A percentile compares a stretch with the other conserved stretches of the same genome.
Conservation (phyloP, 1,140 invertebrate genomes). For the Oscheius sp. region DNA sequence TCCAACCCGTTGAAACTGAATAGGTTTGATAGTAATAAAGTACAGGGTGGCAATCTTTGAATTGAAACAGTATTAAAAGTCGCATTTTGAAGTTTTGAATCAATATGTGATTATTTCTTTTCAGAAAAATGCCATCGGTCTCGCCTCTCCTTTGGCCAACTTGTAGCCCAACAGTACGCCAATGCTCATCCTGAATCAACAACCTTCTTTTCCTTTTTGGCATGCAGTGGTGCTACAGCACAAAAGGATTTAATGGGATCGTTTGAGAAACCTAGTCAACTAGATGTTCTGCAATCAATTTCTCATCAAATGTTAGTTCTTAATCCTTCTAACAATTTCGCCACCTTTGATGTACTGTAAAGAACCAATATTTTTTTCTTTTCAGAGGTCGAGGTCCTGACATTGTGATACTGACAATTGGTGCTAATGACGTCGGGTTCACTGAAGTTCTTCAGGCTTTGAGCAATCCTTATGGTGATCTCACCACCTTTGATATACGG, state of each 20-base stretch:
- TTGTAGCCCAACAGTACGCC: neutral
- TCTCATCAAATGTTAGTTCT: neutral
- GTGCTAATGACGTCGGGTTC: slow-evolving; percentile 32
- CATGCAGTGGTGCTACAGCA: slow-evolving; percentile 1
- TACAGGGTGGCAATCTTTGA: too few relatives aligned
- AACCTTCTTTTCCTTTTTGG: slow-evolving; percentile 8
- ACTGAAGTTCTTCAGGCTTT: slow-evolving; percentile 9
- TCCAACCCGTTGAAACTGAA: too few relatives aligned
- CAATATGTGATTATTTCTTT: neutral
- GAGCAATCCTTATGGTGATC: neutral
- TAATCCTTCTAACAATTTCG: too few relatives aligned
- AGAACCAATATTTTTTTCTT: neutral
- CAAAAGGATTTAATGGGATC: neutral
- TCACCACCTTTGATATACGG: neutral
- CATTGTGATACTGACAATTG: slow-evolving; percentile 17
- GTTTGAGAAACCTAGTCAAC: too few relatives aligned
- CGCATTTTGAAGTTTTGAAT: neutral
- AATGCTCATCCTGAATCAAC: neutral
- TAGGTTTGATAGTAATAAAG: too few relatives aligned
- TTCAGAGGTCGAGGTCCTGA: slow-evolving; percentile 14
- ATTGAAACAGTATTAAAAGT: neutral
- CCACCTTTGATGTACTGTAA: neutral
- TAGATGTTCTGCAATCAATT: too few relatives aligned
- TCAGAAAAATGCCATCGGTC: slow-evolving; percentile 13
- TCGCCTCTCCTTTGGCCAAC: neutral